These are phyloP conservation scores for Oophaga pumilio DNA, from an alignment of 2,113 vertebrate species.

Conservation along the genomic window DNA sequence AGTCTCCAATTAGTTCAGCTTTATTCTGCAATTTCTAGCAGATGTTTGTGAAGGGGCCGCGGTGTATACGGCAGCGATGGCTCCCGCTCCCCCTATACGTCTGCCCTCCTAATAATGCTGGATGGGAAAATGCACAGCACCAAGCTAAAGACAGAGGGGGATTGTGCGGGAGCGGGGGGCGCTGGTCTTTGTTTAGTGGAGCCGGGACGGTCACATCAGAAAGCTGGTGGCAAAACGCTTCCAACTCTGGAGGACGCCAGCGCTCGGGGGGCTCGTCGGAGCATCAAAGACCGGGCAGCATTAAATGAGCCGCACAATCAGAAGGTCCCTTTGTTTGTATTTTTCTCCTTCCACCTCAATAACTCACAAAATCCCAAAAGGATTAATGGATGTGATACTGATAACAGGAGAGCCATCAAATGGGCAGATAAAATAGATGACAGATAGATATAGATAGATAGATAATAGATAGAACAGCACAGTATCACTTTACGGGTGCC, in stretches of 20 bases:
- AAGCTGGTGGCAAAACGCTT: conserved; percentile 30
- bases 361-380: not conserved
- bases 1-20: conserved; percentile 7
- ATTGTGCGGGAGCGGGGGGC: conserved; percentile 3
- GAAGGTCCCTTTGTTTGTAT: conserved; percentile 22
- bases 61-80: not conserved
- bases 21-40: not conserved
- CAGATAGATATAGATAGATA: not conserved
- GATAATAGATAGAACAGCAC: too few relatives aligned
- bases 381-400: not conserved
- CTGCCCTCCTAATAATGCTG: conserved; percentile 23
- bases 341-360: conserved; percentile 39
- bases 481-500: too few relatives aligned
- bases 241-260: conserved; percentile 14
- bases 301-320: conserved; percentile 19
- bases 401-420: too few relatives aligned
- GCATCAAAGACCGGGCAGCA: conserved; percentile 41
- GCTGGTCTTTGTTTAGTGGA: conserved; percentile 24
- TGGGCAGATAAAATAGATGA: too few relatives aligned
- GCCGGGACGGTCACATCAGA: conserved; percentile 33
- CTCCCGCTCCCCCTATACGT: conserved; percentile 29
- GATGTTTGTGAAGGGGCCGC: not conserved
- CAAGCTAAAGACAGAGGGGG: conserved; percentile 35
- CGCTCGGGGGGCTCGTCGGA: conserved; percentile 25
- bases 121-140: conserved; percentile 20